Evolutionary conservation across 2,797 vertebrate species (phyloP), one percentile per base, ranked within the genome.

Genomic region (Epinephelus malabaricus): DNA sequence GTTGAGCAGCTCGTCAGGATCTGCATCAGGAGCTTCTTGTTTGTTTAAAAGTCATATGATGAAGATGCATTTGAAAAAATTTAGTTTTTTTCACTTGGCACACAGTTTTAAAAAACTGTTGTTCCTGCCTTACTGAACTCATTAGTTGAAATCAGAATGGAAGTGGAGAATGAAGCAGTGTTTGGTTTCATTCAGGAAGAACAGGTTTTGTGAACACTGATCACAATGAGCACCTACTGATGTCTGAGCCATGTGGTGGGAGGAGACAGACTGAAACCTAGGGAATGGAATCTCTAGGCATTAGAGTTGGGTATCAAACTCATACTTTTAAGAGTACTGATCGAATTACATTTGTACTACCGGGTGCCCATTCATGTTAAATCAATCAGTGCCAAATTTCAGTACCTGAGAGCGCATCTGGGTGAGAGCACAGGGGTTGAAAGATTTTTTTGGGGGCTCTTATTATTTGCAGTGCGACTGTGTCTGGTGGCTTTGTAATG

Each of bases 1-100:
- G 58, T 59, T 3, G 60, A 86, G 78, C 75, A 45, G 60, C 77
- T 79, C 34, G 45, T 66, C 60, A 30, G 54, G 53, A 73, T 81
- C 60, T 76, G 47, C 46, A 77, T 64, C 61, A 54, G 25, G 54
- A 81, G 63, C 62, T 63, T 54, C 34, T 14, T 55, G 69, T n/a
- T 68, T 51, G 67, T 66, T 62, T 60, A 69, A 74, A 53, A 69
- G 38, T 74, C 75, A 56, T 62, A 55, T 40, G 59, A 60, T 76
- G 64, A 72, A 83, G 53, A 84, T 49, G 25, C 54, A 70, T 68
- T 69, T 76, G 15, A 63, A 30, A 62, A 4, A 66, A 75, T 69
- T 69, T 55, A 19, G 69, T 78, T 78, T 70, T 30, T 21, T 55
- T 71, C 56, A 55, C 58, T 73, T 84, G 69, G 63, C 55, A 50